Base-by-base conservation (phyloP, 2,113 vertebrate genomes). In the Mesoclemmys tuberculata region DNA sequence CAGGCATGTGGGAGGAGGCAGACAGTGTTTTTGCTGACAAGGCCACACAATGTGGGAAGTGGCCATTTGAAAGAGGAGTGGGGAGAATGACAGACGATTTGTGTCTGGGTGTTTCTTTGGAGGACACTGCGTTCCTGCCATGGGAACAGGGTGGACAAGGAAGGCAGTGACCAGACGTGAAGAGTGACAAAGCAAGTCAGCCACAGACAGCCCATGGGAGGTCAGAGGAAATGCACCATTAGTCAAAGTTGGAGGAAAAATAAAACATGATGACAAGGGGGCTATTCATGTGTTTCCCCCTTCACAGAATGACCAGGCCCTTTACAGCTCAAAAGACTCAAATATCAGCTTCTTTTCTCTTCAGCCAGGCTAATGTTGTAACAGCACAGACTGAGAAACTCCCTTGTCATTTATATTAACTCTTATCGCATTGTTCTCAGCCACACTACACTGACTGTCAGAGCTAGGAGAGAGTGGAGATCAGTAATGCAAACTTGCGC, bases 161-260 rank as follows among this genome's bases (percentile, higher is more conserved):
- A 97, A 97, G 85, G 96, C 93, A 94, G 93, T 1, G 51, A 88
- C 96, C 93, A 74, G 82, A 98, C 10, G 97, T 97, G 98, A 98
- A 85, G 97, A 98, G 96, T 96, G 97, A 97, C 96, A 97, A 93
- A 97, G 95, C 96, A 97, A 98, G 92, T 94, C 96, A 98, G 96
- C 95, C 96, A 97, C 74, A 84, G 96, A 95, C 7, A 54, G 95
- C 95, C 93, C 56, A 85, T 96, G 96, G 96, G 97, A 98, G 96
- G 97, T 96, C 94, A 92, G 93, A 97, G 97, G 97, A 98, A 98
- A 97, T 97, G 95, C 95, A 95, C 94, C 97, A 98, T 98, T 98
- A 97, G 96, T 97, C 96, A 97, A 96, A 96, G 96, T 77, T 96
- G 93, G 94, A 98, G 85, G 96, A 87, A 97, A 97, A 98, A 97